A percentile compares a stretch with the other conserved stretches of the same genome.
Evolutionary conservation across 1,140 invertebrate species (phyloP).

Genomic region (Oscheius sp.): DNA sequence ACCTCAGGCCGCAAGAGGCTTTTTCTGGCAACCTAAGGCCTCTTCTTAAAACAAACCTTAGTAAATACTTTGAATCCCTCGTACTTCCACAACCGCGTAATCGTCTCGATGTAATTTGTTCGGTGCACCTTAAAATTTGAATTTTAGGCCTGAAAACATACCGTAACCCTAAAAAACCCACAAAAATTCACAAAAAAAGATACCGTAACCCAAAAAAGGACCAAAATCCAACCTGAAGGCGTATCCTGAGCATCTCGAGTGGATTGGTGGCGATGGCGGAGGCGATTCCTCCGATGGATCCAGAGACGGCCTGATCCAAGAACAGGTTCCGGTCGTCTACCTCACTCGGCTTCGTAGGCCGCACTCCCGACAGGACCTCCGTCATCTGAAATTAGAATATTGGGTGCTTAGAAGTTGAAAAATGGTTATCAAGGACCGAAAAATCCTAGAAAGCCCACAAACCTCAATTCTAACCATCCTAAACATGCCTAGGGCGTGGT

Average conservation of each 20-base stretch:
- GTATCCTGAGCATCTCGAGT: slow-evolving; percentile 54
- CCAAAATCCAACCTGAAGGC: slow-evolving; percentile 49
- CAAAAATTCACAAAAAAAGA: slow-evolving; percentile 32
- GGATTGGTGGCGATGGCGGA: slow-evolving; percentile 58
- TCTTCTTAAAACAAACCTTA: slow-evolving; percentile 33
- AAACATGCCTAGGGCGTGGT: slow-evolving; percentile 43
- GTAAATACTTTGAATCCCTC: slow-evolving; percentile 56
- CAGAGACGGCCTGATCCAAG: slow-evolving; percentile 53
- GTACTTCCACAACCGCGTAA: slow-evolving; percentile 44
- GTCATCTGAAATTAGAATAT: slow-evolving; percentile 20
- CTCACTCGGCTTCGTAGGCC: slow-evolving; percentile 19
- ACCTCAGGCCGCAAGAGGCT: too few species aligned
- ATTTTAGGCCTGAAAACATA: too few species aligned
- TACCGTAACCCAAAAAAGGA: background rate
- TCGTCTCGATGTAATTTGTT: slow-evolving; percentile 54
- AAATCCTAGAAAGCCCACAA: slow-evolving; percentile 3
- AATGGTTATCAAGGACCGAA: background rate
- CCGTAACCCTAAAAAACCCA: background rate
- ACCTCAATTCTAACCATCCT: slow-evolving; percentile 34
- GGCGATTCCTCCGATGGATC: slow-evolving; percentile 51
- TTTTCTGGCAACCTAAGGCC: too few species aligned
- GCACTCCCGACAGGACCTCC: slow-evolving; percentile 13
- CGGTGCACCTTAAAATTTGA: slow-evolving; percentile 53
- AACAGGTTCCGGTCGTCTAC: slow-evolving; percentile 49
- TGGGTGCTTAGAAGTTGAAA: slow-evolving; percentile 3